Percentiles rank a stretch among this genome's conserved stretches.
phyloP scores from a whole-genome alignment of 2,888 invertebrate species.

The Silvanus unidentatus region DNA sequence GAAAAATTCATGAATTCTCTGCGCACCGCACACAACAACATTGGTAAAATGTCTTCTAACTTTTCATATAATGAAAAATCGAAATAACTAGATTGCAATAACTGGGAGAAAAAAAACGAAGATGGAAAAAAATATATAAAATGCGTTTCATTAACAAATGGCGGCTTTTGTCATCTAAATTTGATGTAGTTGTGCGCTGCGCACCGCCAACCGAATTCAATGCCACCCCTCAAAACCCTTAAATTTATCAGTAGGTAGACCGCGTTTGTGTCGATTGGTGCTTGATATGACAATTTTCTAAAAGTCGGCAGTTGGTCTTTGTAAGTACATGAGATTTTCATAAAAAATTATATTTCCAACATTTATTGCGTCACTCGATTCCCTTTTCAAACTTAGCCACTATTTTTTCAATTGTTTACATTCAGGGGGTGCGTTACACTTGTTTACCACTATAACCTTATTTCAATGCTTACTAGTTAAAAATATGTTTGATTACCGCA shows the following conservation, averaged over 20 bases:
- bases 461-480: too few species aligned
- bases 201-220: constrained; percentile 41
- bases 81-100: too few species aligned
- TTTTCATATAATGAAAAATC: too few species aligned
- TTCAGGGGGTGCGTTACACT: not conserved
- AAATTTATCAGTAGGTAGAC: constrained; percentile 48
- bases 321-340: too few species aligned
- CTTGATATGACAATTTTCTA: constrained; percentile 46
- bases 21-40: too few species aligned
- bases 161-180: constrained; percentile 45
- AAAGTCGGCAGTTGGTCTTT: constrained; percentile 45
- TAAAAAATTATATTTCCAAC: too few species aligned
- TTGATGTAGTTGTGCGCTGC: constrained; percentile 47
- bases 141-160: constrained; percentile 41
- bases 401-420: not conserved
- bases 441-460: too few species aligned
- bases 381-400: constrained; percentile 8
- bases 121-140: constrained; percentile 2
- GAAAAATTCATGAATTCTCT: too few species aligned
- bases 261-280: constrained; percentile 47
- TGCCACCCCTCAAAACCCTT: constrained; percentile 43
- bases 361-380: not conserved
- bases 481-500: too few species aligned
- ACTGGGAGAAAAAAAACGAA: not conserved
- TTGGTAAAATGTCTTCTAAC: too few species aligned